A percentile compares a stretch with the other conserved stretches of the same genome.
Evolutionary conservation across 2,888 invertebrate species (phyloP).

Genomic region (Limnephilus rhombicus): DNA sequence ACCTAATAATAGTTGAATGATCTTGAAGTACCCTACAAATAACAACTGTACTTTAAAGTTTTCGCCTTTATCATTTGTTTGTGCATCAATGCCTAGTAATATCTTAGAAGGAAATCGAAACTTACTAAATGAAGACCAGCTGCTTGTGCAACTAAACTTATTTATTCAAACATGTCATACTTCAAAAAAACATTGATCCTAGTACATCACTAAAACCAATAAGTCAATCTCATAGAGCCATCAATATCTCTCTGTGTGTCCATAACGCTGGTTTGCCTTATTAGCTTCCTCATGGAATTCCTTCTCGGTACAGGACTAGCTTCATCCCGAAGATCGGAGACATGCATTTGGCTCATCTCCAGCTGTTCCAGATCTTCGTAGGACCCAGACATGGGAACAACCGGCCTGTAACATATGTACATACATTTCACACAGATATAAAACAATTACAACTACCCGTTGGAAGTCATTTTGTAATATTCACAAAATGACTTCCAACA

Average conservation of each 20-base stretch:
- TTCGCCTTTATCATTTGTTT: neutral
- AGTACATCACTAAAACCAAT: constrained; percentile 84
- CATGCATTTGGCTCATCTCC: constrained; percentile 73
- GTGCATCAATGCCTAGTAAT: neutral
- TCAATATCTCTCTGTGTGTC: constrained; percentile 89
- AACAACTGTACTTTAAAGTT: too few relatives aligned
- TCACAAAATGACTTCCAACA: neutral
- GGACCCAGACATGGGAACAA: constrained; percentile 77
- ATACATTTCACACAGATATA: neutral
- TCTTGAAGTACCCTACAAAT: too few relatives aligned
- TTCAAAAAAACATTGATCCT: neutral
- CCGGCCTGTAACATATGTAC: constrained; percentile 74
- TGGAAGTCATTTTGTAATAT: too few relatives aligned
- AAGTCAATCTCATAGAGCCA: constrained; percentile 90
- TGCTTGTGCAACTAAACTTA: constrained; percentile 22
- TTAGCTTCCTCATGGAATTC: constrained; percentile 83
- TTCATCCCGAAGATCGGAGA: constrained; percentile 70
- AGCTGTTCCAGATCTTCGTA: constrained; percentile 86
- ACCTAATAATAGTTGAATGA: too few relatives aligned
- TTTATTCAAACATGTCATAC: constrained; percentile 15
- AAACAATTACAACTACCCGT: neutral
- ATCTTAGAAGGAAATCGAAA: neutral
- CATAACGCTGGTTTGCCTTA: constrained; percentile 88
- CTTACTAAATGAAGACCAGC: neutral
- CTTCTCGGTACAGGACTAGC: constrained; percentile 70